phyloP scores from a whole-genome alignment of 1,140 invertebrate genomes.

The Holotrichia oblita region DNA sequence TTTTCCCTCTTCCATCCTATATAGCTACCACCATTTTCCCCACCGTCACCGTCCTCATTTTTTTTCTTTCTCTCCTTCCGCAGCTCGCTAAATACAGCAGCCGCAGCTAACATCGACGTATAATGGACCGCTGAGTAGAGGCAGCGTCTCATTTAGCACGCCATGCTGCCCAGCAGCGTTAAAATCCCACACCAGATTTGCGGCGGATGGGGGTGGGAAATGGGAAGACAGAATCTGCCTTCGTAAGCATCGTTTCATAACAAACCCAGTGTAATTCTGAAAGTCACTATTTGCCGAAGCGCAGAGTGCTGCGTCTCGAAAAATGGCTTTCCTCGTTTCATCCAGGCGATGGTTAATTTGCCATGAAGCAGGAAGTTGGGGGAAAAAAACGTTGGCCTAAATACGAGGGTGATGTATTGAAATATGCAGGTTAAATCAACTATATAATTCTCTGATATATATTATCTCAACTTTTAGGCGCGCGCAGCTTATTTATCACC shows the following conservation, averaged over 20 bases:
- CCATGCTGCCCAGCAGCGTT: constrained; percentile 1
- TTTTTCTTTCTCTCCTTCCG: not conserved
- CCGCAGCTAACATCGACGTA: not conserved
- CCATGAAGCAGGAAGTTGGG: too few relatives aligned
- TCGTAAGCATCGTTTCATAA: not conserved
- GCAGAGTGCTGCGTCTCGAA: too few relatives aligned
- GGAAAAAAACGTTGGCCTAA: too few relatives aligned
- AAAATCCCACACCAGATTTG: not conserved
- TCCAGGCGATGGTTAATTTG: too few relatives aligned
- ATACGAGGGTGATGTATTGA: too few relatives aligned
- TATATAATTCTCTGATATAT: too few relatives aligned
- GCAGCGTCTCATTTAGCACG: not conserved
- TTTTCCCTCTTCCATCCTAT: not conserved
- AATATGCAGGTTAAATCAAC: too few relatives aligned
- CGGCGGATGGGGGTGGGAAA: not conserved
- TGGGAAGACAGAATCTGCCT: not conserved
- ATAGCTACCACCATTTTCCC: too few relatives aligned
- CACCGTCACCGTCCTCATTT: too few relatives aligned
- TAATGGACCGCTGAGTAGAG: not conserved
- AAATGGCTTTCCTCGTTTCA: too few relatives aligned
- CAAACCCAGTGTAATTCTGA: not conserved
- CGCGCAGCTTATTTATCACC: too few relatives aligned
- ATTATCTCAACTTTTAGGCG: too few relatives aligned
- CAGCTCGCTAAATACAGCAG: not conserved
- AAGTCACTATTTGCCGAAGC: not conserved